A percentile compares a stretch with the other conserved stretches of the same genome.
Evolutionary conservation across 2,797 vertebrate species (phyloP).

Genomic region (Squalus acanthias): DNA sequence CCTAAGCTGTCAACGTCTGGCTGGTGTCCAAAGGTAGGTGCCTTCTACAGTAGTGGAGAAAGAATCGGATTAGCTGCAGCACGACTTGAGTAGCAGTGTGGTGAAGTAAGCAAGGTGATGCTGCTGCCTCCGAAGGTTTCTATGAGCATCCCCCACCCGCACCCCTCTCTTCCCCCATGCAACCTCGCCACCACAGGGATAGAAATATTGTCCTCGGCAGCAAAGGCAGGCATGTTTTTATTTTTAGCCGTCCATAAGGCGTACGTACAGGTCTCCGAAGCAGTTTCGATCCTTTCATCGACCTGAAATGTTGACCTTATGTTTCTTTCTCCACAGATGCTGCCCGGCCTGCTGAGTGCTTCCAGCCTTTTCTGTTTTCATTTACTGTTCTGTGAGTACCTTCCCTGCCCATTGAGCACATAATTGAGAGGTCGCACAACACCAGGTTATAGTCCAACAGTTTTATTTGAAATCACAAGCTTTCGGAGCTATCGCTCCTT

Average conservation of each 20-base stretch:
- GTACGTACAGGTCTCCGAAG: not conserved
- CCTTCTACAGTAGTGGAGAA: not conserved
- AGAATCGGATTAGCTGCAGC: too few relatives aligned
- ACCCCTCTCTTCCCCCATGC: too few relatives aligned
- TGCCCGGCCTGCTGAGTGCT: not conserved
- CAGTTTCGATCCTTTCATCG: not conserved
- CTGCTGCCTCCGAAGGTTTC: not conserved
- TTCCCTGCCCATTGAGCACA: not conserved
- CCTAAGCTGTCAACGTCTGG: slow-evolving; percentile 1
- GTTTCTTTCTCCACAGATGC: not conserved
- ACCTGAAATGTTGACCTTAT: not conserved
- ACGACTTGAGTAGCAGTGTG: not conserved
- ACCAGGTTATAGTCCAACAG: too few relatives aligned
- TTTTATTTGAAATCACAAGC: too few relatives aligned
- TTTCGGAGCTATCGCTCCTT: too few relatives aligned
- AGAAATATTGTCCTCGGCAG: not conserved
- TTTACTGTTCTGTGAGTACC: not conserved
- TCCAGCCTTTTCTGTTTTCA: not conserved
- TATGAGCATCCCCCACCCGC: not conserved
- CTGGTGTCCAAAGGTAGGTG: not conserved
- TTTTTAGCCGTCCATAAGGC: not conserved
- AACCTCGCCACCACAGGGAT: too few relatives aligned
- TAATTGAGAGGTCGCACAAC: too few relatives aligned
- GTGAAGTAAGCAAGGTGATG: not conserved
- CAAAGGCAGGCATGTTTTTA: not conserved